These are phyloP conservation scores for Berghia stephanieae DNA, from an alignment of 1,140 invertebrate species.

Conservation along the genomic window DNA sequence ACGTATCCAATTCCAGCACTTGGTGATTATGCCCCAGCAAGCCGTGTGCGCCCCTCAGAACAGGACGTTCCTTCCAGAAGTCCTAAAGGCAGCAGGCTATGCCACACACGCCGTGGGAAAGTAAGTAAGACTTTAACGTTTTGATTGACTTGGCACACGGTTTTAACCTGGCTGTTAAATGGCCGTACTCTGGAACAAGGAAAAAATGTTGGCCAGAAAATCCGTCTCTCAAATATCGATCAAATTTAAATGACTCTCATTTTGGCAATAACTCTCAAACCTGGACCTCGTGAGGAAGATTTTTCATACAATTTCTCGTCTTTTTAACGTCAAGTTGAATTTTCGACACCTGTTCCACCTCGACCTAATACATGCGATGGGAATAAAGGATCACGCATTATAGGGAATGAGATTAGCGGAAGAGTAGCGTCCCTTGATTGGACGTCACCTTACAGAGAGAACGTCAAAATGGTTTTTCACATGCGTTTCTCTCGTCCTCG, in stretches of 20 bases:
- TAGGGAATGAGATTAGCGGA: too few species aligned
- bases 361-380: too few species aligned
- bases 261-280: too few species aligned
- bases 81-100: constrained; percentile 81
- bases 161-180: not conserved
- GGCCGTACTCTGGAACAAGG: not conserved
- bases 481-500: too few species aligned
- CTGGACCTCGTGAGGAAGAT: not conserved
- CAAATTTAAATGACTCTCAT: too few species aligned
- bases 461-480: too few species aligned
- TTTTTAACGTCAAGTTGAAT: too few species aligned
- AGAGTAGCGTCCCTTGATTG: too few species aligned
- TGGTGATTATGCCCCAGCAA: constrained; percentile 60
- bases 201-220: not conserved
- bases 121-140: constrained; percentile 27
- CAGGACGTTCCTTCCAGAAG: constrained; percentile 79
- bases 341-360: too few species aligned
- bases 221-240: too few species aligned
- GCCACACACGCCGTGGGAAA: constrained; percentile 85
- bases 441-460: too few species aligned
- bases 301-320: not conserved
- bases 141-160: not conserved
- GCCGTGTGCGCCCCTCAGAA: constrained; percentile 78
- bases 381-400: too few species aligned
- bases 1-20: constrained; percentile 29